Evolutionary conservation across 2,888 invertebrate genomes (phyloP).

Genomic region (Synergus laeviventris): DNA sequence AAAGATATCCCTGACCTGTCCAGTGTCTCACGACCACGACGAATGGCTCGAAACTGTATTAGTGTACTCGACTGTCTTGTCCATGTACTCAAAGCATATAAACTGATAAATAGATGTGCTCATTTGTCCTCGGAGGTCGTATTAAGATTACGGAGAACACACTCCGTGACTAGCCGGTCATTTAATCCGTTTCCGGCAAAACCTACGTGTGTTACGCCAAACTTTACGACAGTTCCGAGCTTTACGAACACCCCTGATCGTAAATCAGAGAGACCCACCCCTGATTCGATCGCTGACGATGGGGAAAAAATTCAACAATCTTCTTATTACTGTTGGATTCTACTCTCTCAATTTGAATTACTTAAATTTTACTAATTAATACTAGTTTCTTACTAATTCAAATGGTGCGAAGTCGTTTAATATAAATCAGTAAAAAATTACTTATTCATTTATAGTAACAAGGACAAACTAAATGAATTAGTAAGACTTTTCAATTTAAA

Average conservation of each 20-base stretch:
- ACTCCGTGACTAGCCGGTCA: conserved; percentile 3
- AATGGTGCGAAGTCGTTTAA: too few species aligned
- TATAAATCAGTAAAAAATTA: too few species aligned
- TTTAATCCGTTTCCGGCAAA: conserved; percentile 33
- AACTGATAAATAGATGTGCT: conserved; percentile 1
- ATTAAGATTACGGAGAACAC: conserved; percentile 13
- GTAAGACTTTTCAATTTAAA: too few species aligned
- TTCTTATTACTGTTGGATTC: neutral
- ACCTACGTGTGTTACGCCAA: conserved; percentile 23
- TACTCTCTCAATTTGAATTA: too few species aligned
- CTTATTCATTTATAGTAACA: too few species aligned
- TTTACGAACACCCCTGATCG: conserved; percentile 3
- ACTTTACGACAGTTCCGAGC: conserved; percentile 25
- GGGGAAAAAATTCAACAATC: neutral
- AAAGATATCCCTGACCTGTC: conserved; percentile 1
- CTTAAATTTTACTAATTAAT: too few species aligned
- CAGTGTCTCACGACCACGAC: neutral
- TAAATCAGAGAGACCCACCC: conserved; percentile 13
- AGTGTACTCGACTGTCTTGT: neutral
- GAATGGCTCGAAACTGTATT: neutral
- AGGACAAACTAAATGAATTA: too few species aligned
- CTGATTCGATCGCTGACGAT: conserved; percentile 29
- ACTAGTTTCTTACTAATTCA: too few species aligned
- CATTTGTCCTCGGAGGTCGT: conserved; percentile 15
- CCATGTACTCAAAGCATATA: neutral